Conservation (phyloP, 2,113 vertebrate genomes). For the Cacatua alba region DNA sequence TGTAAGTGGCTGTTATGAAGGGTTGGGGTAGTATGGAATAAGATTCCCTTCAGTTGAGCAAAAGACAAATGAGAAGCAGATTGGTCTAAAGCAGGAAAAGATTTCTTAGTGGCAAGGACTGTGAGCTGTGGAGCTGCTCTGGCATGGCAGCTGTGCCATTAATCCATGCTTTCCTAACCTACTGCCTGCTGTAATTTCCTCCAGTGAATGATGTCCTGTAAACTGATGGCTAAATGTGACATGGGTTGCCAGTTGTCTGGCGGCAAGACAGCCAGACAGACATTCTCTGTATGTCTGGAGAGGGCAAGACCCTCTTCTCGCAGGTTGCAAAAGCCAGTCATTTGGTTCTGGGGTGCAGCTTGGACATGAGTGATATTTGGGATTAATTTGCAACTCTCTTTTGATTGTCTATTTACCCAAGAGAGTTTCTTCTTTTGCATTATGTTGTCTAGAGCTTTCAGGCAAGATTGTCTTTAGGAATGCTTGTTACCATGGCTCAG, state of each 20-base stretch:
- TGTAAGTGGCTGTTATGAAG: background rate
- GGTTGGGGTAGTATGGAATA: fast-evolving
- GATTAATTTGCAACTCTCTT: background rate
- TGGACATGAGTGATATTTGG: background rate
- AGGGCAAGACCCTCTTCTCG: background rate
- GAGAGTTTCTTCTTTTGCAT: background rate
- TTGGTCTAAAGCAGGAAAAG: background rate
- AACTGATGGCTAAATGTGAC: background rate
- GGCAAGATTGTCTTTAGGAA: background rate
- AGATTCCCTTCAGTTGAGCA: background rate
- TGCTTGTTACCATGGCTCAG: background rate
- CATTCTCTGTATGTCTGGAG: background rate
- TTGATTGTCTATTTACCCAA: background rate
- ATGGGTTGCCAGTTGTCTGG: background rate
- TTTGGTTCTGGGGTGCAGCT: background rate
- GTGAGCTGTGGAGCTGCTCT: background rate
- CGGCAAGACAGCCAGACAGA: no score
- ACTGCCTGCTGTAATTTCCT: background rate
- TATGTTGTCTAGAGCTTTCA: background rate
- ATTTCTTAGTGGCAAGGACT: background rate
- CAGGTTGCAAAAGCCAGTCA: background rate
- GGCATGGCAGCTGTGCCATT: background rate
- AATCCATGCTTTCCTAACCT: background rate
- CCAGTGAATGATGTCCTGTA: background rate
- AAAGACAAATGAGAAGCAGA: background rate